Evolutionary conservation across 2,797 vertebrate species (phyloP), one percentile per base, ranked within the genome.

Genomic region (Etheostoma nigrum): DNA sequence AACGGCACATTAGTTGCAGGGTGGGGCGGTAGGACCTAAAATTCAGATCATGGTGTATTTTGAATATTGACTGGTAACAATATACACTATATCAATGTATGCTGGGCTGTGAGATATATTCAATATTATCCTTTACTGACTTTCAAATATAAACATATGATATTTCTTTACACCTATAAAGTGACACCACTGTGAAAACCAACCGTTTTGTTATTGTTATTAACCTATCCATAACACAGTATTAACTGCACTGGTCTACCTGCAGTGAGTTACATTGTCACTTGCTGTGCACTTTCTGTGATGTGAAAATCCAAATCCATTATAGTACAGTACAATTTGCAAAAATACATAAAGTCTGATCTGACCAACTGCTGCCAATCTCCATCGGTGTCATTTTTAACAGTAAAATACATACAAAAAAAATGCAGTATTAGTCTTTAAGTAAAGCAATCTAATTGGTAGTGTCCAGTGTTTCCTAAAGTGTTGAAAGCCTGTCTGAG

Each of bases 401-500:
- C 52, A 71, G 23, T 5, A 69, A 52, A 1, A 42, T 16, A 6
- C 47, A 42, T 23, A 62, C 44, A 8, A 5, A 48, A 12, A 8
- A 51, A 18, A 47, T 15, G 3, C 21, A 14, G 15, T 16, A 53
- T 47, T 13, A 72, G 7, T 53, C 40, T 47, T 55, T 2, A 14
- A 64, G 44, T 76, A 54, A 59, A 70, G n/a, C 15, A 14, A 42
- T 70, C 40, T 44, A 76, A 74, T 67, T 78, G 59, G 64, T 62
- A 6, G 25, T 49, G 57, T 53, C 64, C 67, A 25, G n/a, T 52
- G 65, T 78, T 74, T 74, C 19, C 33, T 62, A 47, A 76, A 54
- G 21, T 72, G 18, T 69, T 64, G 67, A 82, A 67, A 81, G 55
- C 71, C 21, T 72, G 36, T 16, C 3, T 55, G 69, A 65, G 68